Percentiles rank a stretch among this genome's conserved stretches.
phyloP scores from a whole-genome alignment of 2,113 vertebrate genomes.

The Upupa epops region DNA sequence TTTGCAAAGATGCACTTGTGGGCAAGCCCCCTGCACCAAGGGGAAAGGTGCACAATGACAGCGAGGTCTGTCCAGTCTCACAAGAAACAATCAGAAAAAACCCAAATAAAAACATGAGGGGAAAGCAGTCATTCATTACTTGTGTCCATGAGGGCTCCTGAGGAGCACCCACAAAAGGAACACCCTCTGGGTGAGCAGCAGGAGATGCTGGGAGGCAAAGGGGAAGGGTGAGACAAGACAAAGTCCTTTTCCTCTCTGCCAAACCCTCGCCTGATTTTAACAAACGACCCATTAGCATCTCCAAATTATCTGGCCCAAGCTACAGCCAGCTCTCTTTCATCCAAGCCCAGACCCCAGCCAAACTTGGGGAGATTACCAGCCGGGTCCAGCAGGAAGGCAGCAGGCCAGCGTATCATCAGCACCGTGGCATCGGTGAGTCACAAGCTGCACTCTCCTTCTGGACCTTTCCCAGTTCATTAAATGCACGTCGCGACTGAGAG shows the following conservation, averaged over 20 bases:
- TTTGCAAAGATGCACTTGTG: not conserved
- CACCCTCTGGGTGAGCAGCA: not conserved
- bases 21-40: not conserved
- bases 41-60: rapidly evolving
- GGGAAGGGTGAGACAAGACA: not conserved
- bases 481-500: not conserved
- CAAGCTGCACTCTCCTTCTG: not conserved
- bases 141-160: not conserved
- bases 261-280: constrained; percentile 41
- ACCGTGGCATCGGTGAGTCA: not conserved
- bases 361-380: constrained; percentile 55
- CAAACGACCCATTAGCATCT: constrained; percentile 50
- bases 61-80: not conserved
- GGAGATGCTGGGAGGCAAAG: not conserved
- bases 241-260: constrained; percentile 7
- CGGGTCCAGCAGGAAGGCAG: constrained; percentile 5
- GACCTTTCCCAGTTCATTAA: not conserved
- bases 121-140: not conserved
- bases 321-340: constrained; percentile 49
- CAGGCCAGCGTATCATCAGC: constrained; percentile 51
- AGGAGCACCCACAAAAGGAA: not conserved
- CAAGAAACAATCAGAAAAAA: not conserved
- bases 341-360: constrained; percentile 24
- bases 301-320: constrained; percentile 55
- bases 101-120: too few species aligned